phyloP scores from a whole-genome alignment of 2,797 vertebrate genomes.

The Varecia variegata region DNA sequence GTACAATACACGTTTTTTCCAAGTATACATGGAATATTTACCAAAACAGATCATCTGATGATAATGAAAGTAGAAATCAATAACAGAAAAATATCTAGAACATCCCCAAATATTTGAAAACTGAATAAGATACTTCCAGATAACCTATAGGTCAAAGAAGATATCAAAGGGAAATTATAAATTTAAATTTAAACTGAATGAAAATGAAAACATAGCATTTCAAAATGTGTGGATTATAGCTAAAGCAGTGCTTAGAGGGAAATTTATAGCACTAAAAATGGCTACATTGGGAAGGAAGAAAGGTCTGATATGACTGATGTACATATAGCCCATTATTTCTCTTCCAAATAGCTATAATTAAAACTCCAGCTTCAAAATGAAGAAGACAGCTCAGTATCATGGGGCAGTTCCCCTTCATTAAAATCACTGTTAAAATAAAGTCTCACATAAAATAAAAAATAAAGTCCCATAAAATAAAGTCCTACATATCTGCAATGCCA shows the following conservation, averaged over 20 bases:
- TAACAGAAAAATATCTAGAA: neutral
- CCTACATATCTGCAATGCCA: neutral
- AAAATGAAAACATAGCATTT: constrained; percentile 30
- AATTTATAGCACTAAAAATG: constrained; percentile 10
- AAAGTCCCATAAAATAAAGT: neutral
- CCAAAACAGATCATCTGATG: neutral
- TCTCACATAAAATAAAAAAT: no score
- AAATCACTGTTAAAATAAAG: neutral
- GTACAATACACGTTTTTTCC: neutral
- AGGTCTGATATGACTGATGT: neutral
- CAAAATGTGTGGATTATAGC: neutral
- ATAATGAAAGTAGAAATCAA: constrained; percentile 26
- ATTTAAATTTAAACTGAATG: constrained; percentile 14
- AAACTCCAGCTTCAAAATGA: constrained; percentile 11
- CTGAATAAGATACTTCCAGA: neutral
- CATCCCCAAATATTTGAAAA: neutral
- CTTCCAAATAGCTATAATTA: neutral
- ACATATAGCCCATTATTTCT: neutral
- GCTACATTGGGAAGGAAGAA: neutral
- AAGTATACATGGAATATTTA: neutral
- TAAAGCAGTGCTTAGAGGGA: neutral
- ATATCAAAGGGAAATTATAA: neutral
- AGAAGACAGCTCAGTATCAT: neutral
- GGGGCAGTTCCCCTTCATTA: neutral
- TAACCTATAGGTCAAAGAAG: neutral